Conservation (phyloP, 23 tunicate species). For the Ciona savignyi region DNA sequence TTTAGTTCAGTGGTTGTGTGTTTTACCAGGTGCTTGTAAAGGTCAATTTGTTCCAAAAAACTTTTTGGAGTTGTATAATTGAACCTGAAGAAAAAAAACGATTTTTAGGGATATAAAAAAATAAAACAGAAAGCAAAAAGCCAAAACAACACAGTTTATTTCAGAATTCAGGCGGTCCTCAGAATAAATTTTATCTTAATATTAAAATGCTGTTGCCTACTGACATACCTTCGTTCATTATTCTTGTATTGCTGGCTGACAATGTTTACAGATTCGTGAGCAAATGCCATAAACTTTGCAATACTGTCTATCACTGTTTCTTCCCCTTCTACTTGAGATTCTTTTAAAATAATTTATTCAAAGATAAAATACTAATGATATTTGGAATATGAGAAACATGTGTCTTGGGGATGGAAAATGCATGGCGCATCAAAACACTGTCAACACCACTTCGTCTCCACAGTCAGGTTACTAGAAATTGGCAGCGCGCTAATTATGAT, state of each 20-base stretch:
- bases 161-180: too few relatives aligned
- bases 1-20: constrained; percentile 56
- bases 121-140: neutral
- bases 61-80: constrained; percentile 95
- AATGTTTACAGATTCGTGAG: constrained; percentile 58
- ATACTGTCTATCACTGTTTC: constrained; percentile 65
- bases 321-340: constrained; percentile 6
- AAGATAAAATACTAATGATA: too few relatives aligned
- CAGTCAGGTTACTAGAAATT: too few relatives aligned
- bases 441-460: too few relatives aligned
- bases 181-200: too few relatives aligned
- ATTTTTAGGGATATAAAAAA: too few relatives aligned
- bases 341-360: too few relatives aligned
- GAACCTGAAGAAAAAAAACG: constrained; percentile 21
- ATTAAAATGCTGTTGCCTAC: neutral
- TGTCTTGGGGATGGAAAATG: too few relatives aligned
- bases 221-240: constrained; percentile 78
- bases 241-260: constrained; percentile 54
- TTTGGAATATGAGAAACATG: too few relatives aligned
- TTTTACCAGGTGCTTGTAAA: constrained; percentile 60
- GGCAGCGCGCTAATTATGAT: too few relatives aligned
- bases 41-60: constrained; percentile 82
- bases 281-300: constrained; percentile 83
- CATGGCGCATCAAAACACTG: too few relatives aligned
- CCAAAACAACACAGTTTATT: neutral